Base-by-base conservation (phyloP, 1,140 invertebrate genomes). In the Nephila pilipes region DNA sequence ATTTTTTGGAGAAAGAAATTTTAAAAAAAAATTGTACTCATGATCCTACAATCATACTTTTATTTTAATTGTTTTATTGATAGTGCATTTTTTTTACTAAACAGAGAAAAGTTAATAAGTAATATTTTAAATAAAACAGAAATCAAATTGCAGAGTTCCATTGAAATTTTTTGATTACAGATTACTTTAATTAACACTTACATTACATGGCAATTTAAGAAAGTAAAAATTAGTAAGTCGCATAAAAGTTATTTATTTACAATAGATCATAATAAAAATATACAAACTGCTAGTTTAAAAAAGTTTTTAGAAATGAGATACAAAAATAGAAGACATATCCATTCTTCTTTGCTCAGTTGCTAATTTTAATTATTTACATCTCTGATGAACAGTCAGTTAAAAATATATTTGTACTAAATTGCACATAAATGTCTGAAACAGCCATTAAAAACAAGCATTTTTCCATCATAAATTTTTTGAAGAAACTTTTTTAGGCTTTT, bases 191-290 rank as follows among this genome's bases (percentile, higher is more conserved):
- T n/a, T n/a, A n/a, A n/a, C n/a, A n/a, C n/a, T n/a, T n/a, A n/a
- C n/a, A n/a, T n/a, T n/a, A n/a, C n/a, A n/a, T n/a, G n/a, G n/a
- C n/a, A n/a, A n/a, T 46, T 32, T 75, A 75, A 3, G 29, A 32
- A 75, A 32, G 16, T 12, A 36, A 36, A 75, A 32, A 32, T 29
- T 75, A 32, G 16, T 75, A 32, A 29, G 29, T 18, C 6, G 14
- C 16, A 75, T 75, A 36, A 75, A 75, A 75, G 32, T 32, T 75
- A 75, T 75, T 75, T 75, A 75, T 75, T 75, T 75, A 75, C 65
- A 69, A 32, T 14, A 29, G 29, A 69, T 69, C 16, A 69, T 46
- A 46, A 46, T 46, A 3, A 46, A 6, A 46, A 46, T 46, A 46
- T 10, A 46, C 46, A 46, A 46, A 46, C 46, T 46, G 46, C 12